phyloP scores from a whole-genome alignment of 2,888 invertebrate species.

The Tetramorium bicarinatum region DNA sequence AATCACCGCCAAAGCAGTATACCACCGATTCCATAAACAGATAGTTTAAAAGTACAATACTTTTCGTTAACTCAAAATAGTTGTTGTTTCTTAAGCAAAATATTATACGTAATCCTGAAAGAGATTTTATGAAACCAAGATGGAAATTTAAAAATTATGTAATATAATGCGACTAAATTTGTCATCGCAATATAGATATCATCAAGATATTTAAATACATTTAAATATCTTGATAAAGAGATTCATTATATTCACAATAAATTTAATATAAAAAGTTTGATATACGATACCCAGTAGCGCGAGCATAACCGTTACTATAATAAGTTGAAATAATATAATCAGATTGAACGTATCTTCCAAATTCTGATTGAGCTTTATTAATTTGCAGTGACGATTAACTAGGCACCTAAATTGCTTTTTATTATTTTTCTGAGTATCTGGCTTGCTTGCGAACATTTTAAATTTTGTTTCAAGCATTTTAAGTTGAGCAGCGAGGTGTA shows the following conservation, averaged over 20 bases:
- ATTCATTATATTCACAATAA: background rate
- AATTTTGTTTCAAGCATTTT: conserved; percentile 19
- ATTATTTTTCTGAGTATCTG: conserved; percentile 5
- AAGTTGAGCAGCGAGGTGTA: conserved; percentile 38
- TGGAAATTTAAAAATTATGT: background rate
- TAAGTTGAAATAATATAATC: conserved; percentile 30
- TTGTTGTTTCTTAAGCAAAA: background rate
- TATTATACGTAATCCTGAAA: conserved; percentile 39
- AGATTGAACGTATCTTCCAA: conserved; percentile 35
- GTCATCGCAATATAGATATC: background rate
- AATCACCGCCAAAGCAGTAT: conserved; percentile 64
- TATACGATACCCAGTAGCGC: conserved; percentile 21
- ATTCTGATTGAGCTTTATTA: conserved; percentile 20
- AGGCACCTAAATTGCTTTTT: conserved; percentile 13
- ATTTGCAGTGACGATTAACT: conserved; percentile 27
- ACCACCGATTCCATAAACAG: conserved; percentile 58
- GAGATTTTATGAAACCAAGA: background rate
- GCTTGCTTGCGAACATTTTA: background rate
- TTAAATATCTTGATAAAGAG: background rate
- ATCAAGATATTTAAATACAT: no score
- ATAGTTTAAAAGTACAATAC: background rate
- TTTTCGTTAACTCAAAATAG: conserved; percentile 19
- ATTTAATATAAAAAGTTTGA: background rate
- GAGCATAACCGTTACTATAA: background rate
- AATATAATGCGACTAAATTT: background rate